These are phyloP conservation scores for Phoebastria nigripes DNA, from an alignment of 2,797 vertebrate genomes.

Conservation along the genomic window DNA sequence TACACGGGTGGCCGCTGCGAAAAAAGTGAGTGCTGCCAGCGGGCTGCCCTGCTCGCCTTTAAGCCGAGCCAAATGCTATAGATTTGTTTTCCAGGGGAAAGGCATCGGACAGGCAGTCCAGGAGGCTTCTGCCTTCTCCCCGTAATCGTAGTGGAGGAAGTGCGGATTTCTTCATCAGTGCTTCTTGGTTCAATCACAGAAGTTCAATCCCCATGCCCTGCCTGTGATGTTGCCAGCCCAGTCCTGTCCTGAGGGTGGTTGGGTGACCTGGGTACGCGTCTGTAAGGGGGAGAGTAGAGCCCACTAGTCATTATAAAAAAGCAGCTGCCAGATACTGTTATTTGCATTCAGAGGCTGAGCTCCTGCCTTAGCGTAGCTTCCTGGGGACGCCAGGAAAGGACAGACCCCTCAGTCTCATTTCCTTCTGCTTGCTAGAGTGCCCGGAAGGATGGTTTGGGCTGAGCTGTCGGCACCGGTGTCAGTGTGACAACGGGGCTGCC, in stretches of 20 bases:
- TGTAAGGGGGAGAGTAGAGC: neutral
- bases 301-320: accelerated
- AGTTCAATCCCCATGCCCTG: accelerated
- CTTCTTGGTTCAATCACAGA: neutral
- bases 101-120: accelerated
- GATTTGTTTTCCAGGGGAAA: accelerated
- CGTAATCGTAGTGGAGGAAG: accelerated
- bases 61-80: accelerated
- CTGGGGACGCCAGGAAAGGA: accelerated
- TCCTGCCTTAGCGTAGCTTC: too few relatives aligned
- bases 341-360: neutral
- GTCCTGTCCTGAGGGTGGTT: neutral
- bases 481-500: constrained; percentile 84
- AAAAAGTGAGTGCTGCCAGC: constrained; percentile 75
- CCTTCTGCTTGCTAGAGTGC: constrained; percentile 76
- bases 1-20: constrained; percentile 82
- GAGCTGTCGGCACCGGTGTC: constrained; percentile 82
- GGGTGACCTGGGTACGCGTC: accelerated
- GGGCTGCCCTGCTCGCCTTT: neutral
- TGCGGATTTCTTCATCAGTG: too few relatives aligned
- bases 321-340: neutral
- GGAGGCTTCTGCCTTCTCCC: neutral
- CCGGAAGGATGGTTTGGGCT: constrained; percentile 82
- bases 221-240: neutral
- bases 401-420: neutral